These are phyloP conservation scores for Aethes cnicana DNA, from an alignment of 2,888 invertebrate genomes.

Conservation along the genomic window DNA sequence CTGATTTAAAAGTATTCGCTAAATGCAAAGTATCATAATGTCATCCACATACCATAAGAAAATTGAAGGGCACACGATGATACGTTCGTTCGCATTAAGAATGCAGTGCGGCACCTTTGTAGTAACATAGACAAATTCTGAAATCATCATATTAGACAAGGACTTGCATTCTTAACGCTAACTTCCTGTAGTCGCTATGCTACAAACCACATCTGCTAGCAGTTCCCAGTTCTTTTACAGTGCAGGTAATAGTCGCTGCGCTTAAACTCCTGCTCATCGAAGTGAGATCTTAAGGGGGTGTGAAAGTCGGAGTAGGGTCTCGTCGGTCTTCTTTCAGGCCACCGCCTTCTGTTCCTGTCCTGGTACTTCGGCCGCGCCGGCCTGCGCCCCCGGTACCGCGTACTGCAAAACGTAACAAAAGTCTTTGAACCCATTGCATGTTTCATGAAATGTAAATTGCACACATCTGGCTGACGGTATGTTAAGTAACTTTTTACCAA, in stretches of 20 bases:
- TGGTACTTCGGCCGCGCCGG: conserved; percentile 60
- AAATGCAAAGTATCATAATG: too few species aligned
- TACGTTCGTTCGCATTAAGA: too few species aligned
- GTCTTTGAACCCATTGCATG: conserved; percentile 49
- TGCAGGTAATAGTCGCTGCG: conserved; percentile 51
- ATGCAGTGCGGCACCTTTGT: too few species aligned
- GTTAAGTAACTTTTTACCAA: conserved; percentile 5
- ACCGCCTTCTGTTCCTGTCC: conserved; percentile 60
- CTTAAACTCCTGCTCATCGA: conserved; percentile 52
- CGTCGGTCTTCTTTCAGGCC: conserved; percentile 51
- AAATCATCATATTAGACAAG: too few species aligned
- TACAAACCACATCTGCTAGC: conserved; percentile 40
- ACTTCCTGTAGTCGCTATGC: neutral
- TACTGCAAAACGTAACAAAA: conserved; percentile 43
- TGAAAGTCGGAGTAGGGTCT: conserved; percentile 38
- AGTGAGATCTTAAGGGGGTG: conserved; percentile 40
- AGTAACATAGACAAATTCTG: too few species aligned
- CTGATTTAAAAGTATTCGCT: too few species aligned
- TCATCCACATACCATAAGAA: too few species aligned
- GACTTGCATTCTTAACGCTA: too few species aligned
- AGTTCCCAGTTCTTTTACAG: conserved; percentile 62
- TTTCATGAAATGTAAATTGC: conserved; percentile 11
- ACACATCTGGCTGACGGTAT: conserved; percentile 11
- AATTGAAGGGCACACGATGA: too few species aligned
- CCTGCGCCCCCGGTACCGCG: conserved; percentile 54